phyloP scores from a whole-genome alignment of 2,797 vertebrate genomes.

The Typhlichthys subterraneus region DNA sequence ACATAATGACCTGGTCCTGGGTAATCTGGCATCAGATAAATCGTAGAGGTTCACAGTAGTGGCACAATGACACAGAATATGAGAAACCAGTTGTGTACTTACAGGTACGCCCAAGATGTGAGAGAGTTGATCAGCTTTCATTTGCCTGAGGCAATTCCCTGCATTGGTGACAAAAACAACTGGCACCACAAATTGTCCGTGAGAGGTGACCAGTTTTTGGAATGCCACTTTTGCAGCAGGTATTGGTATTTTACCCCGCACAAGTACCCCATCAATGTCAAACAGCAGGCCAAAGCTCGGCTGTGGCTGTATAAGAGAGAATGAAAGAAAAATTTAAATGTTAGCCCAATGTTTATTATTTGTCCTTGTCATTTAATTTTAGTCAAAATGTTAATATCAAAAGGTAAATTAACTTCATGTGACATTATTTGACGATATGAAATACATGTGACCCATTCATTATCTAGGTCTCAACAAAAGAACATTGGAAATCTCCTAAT shows the following conservation, averaged over 20 bases:
- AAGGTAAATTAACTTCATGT: not conserved
- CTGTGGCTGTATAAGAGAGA: slow-evolving; percentile 53
- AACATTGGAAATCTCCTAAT: not conserved
- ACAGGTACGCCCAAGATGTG: slow-evolving; percentile 88
- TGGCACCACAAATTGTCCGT: slow-evolving; percentile 87
- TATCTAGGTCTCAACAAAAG: no score
- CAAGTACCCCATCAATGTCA: slow-evolving; percentile 90
- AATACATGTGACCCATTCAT: not conserved
- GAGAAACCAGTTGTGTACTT: slow-evolving; percentile 57
- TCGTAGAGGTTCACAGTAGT: not conserved
- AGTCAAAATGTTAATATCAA: no score
- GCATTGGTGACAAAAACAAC: slow-evolving; percentile 93
- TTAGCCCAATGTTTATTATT: no score
- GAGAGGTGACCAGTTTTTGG: slow-evolving; percentile 84
- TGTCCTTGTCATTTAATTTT: no score
- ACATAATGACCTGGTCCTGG: slow-evolving; percentile 91
- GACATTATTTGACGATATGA: not conserved
- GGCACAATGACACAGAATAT: no score
- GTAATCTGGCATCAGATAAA: slow-evolving; percentile 77
- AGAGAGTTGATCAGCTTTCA: slow-evolving; percentile 89
- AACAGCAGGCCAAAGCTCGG: slow-evolving; percentile 88
- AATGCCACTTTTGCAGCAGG: slow-evolving; percentile 87
- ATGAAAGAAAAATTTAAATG: not conserved
- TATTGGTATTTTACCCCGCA: slow-evolving; percentile 86
- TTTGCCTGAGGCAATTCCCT: slow-evolving; percentile 90